Conservation (phyloP, 2,113 vertebrate genomes). For the Sapayoa aenigma region DNA sequence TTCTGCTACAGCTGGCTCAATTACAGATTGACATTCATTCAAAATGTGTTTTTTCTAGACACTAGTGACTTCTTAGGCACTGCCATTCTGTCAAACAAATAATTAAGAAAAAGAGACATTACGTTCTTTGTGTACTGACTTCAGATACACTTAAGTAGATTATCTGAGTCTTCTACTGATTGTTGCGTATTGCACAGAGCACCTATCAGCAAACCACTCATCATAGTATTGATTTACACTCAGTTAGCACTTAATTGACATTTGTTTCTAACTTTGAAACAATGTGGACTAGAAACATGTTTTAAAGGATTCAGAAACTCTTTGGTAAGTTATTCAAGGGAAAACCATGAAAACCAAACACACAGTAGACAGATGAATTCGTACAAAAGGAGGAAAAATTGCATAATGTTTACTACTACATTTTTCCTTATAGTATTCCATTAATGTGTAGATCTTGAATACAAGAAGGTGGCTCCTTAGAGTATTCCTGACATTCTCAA, state of each 20-base stretch:
- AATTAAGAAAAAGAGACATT: background rate
- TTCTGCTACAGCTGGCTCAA: background rate
- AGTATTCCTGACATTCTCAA: background rate
- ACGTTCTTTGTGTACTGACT: background rate
- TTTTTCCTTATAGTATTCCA: background rate
- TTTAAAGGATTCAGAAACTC: background rate
- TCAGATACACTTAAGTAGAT: background rate
- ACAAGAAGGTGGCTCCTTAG: background rate
- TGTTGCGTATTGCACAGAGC: background rate
- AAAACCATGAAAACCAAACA: background rate
- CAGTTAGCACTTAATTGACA: background rate
- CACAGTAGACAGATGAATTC: background rate
- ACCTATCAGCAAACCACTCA: conserved; percentile 8
- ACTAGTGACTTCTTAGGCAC: background rate
- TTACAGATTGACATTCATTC: background rate
- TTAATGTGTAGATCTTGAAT: background rate
- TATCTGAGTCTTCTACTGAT: background rate
- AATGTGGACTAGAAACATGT: background rate
- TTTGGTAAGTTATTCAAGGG: background rate
- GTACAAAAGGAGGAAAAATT: background rate
- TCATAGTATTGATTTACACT: conserved; percentile 19
- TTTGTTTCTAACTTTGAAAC: conserved; percentile 4
- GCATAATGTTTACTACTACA: background rate
- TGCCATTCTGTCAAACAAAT: background rate
- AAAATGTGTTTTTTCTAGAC: background rate